Conservation (phyloP, 1,140 invertebrate genomes). For the Drosophila ananassae region DNA sequence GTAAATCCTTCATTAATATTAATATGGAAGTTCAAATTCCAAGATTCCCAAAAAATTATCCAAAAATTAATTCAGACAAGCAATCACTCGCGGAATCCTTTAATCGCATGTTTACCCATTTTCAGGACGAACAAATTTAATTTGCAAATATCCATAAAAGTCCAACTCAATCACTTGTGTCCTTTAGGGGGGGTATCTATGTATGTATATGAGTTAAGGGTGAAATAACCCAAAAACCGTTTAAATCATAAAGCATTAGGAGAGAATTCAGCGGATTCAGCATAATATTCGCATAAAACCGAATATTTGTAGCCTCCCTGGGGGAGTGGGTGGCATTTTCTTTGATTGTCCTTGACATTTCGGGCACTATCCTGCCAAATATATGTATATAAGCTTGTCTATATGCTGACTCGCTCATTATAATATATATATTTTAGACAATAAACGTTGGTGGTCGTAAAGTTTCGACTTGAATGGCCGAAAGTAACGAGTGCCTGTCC, state of each 20-base stretch:
- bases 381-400: slow-evolving; percentile 3
- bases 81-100: slow-evolving; percentile 20
- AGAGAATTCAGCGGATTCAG: slow-evolving; percentile 65
- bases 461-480: slow-evolving; percentile 46
- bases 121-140: slow-evolving; percentile 29
- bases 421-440: slow-evolving; percentile 60
- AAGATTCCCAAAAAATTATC: background rate
- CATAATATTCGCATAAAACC: slow-evolving; percentile 77
- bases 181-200: background rate
- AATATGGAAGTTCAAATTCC: slow-evolving; percentile 6
- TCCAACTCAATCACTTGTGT: slow-evolving; percentile 29
- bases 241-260: slow-evolving; percentile 76
- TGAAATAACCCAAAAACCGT: slow-evolving; percentile 42
- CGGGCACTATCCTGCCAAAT: background rate
- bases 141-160: slow-evolving; percentile 50
- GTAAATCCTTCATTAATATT: slow-evolving; percentile 45
- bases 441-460: slow-evolving; percentile 68
- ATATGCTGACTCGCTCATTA: slow-evolving; percentile 48
- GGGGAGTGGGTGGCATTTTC: slow-evolving; percentile 41
- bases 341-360: slow-evolving; percentile 59
- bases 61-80: background rate
- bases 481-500: slow-evolving; percentile 11
- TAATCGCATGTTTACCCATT: slow-evolving; percentile 36
- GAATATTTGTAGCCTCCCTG: slow-evolving; percentile 59
- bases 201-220: no score